A percentile compares a stretch with the other conserved stretches of the same genome.
phyloP scores from a whole-genome alignment of 2,797 vertebrate genomes.

The Bryconaethiops microstoma region DNA sequence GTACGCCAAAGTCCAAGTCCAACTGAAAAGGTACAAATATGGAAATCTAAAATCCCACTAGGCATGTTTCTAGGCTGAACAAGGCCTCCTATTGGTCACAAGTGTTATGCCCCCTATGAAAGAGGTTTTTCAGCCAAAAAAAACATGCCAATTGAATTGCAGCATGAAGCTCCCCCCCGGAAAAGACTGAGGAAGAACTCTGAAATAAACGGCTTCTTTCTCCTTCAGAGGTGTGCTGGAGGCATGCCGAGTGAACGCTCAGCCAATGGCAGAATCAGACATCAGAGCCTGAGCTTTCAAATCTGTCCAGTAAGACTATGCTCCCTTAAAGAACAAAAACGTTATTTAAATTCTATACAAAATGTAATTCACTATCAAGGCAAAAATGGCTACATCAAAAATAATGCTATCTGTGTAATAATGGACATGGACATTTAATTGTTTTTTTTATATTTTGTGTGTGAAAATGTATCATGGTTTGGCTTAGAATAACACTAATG shows the following conservation, averaged over 20 bases:
- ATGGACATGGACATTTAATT: background rate
- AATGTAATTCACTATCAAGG: background rate
- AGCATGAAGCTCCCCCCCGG: slow-evolving; percentile 56
- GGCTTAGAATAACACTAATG: background rate
- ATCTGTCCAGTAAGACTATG: slow-evolving; percentile 7
- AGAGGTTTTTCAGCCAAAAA: slow-evolving; percentile 60
- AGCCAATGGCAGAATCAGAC: slow-evolving; percentile 11
- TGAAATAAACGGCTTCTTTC: slow-evolving; percentile 75
- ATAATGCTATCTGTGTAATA: too few relatives aligned
- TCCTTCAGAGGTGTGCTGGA: slow-evolving; percentile 67
- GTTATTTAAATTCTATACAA: background rate
- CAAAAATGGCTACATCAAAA: too few relatives aligned
- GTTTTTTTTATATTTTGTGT: background rate
- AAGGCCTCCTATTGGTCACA: slow-evolving; percentile 53
- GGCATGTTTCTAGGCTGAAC: slow-evolving; percentile 43
- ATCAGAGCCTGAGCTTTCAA: slow-evolving; percentile 23
- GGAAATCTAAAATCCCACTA: slow-evolving; percentile 48
- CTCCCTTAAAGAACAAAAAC: background rate
- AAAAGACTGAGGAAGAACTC: slow-evolving; percentile 57
- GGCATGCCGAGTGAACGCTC: slow-evolving; percentile 28
- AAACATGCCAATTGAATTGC: slow-evolving; percentile 60
- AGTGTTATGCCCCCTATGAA: slow-evolving; percentile 60
- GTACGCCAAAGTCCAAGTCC: slow-evolving; percentile 40
- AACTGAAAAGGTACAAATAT: slow-evolving; percentile 44
- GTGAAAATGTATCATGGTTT: background rate